phyloP scores from a whole-genome alignment of 2,113 vertebrate genomes.

The Psittacara wagleri region DNA sequence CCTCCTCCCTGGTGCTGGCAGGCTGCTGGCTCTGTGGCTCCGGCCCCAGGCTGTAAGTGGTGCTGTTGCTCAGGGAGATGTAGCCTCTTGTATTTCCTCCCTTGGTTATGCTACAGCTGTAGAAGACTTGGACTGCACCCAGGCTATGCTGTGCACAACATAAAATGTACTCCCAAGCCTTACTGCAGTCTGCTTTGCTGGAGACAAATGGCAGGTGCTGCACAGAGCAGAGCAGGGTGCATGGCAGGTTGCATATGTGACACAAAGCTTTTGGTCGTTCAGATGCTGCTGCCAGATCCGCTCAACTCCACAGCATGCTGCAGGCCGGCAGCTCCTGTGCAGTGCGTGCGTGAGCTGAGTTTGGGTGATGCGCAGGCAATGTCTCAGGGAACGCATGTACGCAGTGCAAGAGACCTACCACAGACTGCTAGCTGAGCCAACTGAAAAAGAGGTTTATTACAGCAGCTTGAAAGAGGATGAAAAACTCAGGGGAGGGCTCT shows the following conservation, averaged over 20 bases:
- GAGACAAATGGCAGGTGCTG: not conserved
- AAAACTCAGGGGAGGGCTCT: constrained; percentile 18
- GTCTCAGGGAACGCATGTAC: not conserved
- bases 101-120: not conserved
- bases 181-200: not conserved
- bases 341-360: fast-evolving
- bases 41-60: not conserved
- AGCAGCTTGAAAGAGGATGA: constrained; percentile 28
- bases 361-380: not conserved
- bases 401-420: not conserved
- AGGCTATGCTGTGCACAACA: fast-evolving
- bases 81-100: not conserved
- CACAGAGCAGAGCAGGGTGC: not conserved
- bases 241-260: not conserved
- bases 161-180: not conserved
- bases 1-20: not conserved
- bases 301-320: fast-evolving
- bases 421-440: not conserved
- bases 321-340: not conserved
- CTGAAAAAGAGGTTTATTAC: not conserved
- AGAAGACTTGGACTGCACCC: not conserved
- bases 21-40: not conserved
- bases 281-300: not conserved
- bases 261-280: fast-evolving
- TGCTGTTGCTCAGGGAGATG: constrained; percentile 27